Evolutionary conservation across 2,888 invertebrate genomes (phyloP).

Genomic region (Lingula anatina): DNA sequence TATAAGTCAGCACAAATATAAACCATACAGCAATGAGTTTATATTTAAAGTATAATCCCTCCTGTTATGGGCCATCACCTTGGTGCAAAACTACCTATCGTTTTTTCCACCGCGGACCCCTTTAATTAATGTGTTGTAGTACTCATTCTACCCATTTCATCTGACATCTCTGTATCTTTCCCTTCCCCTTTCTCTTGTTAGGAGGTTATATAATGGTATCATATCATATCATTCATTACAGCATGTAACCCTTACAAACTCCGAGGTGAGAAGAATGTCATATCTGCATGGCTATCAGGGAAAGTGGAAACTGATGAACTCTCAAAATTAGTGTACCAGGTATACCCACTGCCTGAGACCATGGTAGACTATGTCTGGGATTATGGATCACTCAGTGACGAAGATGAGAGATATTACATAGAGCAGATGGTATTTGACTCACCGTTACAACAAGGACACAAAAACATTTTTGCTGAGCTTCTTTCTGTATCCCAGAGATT

Average conservation of each 20-base stretch:
- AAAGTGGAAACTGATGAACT: slow-evolving; percentile 8
- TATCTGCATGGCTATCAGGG: slow-evolving; percentile 3
- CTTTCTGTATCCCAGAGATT: slow-evolving; percentile 3
- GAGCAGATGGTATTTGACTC: slow-evolving; percentile 4
- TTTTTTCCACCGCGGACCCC: too few species aligned
- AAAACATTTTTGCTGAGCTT: slow-evolving; percentile 1
- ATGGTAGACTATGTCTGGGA: slow-evolving; percentile 12
- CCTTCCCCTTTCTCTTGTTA: too few species aligned
- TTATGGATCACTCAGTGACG: slow-evolving; percentile 6
- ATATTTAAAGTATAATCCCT: too few species aligned
- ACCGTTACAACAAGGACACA: background rate
- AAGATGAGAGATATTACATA: slow-evolving; percentile 9
- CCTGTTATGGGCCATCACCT: too few species aligned
- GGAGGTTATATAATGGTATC: too few species aligned
- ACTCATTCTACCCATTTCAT: too few species aligned
- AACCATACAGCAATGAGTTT: too few species aligned
- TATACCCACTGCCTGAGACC: slow-evolving; percentile 8
- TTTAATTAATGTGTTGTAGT: too few species aligned
- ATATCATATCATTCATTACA: too few species aligned
- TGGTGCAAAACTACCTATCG: too few species aligned
- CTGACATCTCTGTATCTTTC: too few species aligned
- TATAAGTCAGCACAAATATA: too few species aligned
- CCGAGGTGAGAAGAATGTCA: slow-evolving; percentile 1
- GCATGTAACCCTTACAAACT: slow-evolving; percentile 9
- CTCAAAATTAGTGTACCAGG: slow-evolving; percentile 8